Evolutionary conservation across 2,113 vertebrate species (phyloP).

Genomic region (Puffinus mauretanicus): DNA sequence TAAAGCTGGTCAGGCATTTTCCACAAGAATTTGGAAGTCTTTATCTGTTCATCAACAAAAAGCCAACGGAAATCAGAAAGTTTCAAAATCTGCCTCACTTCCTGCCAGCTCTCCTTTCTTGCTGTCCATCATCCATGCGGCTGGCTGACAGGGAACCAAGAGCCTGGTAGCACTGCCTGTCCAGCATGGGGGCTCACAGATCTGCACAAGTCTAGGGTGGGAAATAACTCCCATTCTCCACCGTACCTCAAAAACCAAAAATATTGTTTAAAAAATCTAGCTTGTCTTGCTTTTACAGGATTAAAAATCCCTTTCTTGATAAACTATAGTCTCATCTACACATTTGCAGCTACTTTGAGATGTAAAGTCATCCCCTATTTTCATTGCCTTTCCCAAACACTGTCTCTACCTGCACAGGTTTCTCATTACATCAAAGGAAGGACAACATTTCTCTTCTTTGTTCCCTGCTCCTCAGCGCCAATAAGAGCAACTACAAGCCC

Average conservation of each 20-base stretch:
- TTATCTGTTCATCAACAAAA: neutral
- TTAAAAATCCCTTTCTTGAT: neutral
- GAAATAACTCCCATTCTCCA: neutral
- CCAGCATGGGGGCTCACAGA: neutral
- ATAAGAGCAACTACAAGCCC: neutral
- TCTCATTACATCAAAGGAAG: neutral
- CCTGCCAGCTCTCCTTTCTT: neutral
- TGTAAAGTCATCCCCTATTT: neutral
- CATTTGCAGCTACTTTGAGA: neutral
- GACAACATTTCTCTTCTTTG: neutral
- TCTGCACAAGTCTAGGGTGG: neutral
- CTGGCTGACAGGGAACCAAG: neutral
- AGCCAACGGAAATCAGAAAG: neutral
- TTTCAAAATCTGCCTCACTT: conserved; percentile 23
- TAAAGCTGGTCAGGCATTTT: neutral
- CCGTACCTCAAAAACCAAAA: neutral
- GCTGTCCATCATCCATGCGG: neutral
- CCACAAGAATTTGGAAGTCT: neutral
- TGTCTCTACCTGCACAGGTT: neutral
- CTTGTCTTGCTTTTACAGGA: neutral
- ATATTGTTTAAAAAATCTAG: neutral
- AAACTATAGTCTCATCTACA: neutral
- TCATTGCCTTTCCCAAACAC: neutral
- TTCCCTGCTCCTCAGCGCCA: neutral
- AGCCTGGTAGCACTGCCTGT: neutral